A percentile compares a stretch with the other conserved stretches of the same genome.
Conservation (phyloP, 2,888 invertebrate genomes). For the Hofmannophila pseudospretella region DNA sequence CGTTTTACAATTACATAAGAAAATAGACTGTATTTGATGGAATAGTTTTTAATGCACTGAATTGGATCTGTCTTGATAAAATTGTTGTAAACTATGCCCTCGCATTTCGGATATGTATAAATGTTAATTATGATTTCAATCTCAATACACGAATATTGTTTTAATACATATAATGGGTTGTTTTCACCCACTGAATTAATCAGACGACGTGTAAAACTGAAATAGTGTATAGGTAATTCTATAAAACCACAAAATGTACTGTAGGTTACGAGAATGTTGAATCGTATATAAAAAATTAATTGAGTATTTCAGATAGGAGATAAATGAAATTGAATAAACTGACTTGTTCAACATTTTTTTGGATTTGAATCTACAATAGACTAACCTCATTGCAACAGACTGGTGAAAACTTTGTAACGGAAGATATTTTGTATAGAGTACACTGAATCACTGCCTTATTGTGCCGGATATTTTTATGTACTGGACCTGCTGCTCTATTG, state of each 20-base stretch:
- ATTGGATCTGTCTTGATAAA: constrained; percentile 12
- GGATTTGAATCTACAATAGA: constrained; percentile 78
- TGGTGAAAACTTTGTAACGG: constrained; percentile 70
- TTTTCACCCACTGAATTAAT: constrained; percentile 65
- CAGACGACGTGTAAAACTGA: constrained; percentile 66
- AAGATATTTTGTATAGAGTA: constrained; percentile 75
- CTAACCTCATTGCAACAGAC: constrained; percentile 73
- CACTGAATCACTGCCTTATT: constrained; percentile 76
- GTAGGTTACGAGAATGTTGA: constrained; percentile 75
- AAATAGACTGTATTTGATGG: not conserved
- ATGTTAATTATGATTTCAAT: constrained; percentile 40
- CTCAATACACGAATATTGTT: constrained; percentile 29
- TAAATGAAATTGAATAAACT: constrained; percentile 60
- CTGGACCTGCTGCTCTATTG: not conserved
- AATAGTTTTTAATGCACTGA: constrained; percentile 59
- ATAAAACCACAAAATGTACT: constrained; percentile 70
- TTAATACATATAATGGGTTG: constrained; percentile 46
- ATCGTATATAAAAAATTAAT: constrained; percentile 55
- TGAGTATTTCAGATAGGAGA: constrained; percentile 71
- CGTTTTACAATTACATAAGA: constrained; percentile 31
- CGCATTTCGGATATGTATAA: constrained; percentile 66
- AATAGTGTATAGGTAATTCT: constrained; percentile 71
- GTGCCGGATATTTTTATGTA: constrained; percentile 61
- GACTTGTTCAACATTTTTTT: constrained; percentile 74
- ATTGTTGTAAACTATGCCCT: constrained; percentile 57